Evolutionary conservation across 1,140 invertebrate genomes (phyloP).

Genomic region (Mizuhopecten yessoensis): DNA sequence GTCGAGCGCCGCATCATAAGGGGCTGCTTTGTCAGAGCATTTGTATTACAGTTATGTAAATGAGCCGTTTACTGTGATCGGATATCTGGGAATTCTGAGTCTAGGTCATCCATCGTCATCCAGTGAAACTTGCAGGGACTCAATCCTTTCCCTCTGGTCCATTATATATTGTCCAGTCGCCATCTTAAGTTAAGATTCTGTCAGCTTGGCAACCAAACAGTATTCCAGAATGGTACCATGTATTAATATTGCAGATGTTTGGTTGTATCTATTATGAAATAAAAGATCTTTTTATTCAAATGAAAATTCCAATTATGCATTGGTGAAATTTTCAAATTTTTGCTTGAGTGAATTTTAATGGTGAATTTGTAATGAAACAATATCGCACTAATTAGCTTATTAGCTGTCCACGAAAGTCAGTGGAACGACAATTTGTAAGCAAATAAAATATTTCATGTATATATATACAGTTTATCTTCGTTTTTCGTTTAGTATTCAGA

Average conservation of each 20-base stretch:
- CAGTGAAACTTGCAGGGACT: background rate
- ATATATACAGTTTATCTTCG: background rate
- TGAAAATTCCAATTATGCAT: too few species aligned
- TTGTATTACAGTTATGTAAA: slow-evolving; percentile 7
- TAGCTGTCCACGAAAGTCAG: background rate
- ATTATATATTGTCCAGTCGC: background rate
- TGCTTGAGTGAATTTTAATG: too few species aligned
- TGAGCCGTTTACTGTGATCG: background rate
- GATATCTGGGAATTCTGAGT: slow-evolving; percentile 4
- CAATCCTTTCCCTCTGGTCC: background rate
- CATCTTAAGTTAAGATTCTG: background rate
- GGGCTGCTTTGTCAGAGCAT: background rate
- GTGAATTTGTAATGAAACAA: too few species aligned
- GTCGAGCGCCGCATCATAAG: background rate
- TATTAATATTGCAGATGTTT: too few species aligned
- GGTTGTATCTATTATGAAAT: too few species aligned
- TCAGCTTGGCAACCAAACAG: background rate
- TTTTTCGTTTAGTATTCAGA: too few species aligned
- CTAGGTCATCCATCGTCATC: background rate
- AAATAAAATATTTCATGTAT: background rate
- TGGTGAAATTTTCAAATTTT: too few species aligned
- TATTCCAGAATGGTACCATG: background rate
- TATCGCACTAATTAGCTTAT: too few species aligned
- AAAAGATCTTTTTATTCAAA: too few species aligned
- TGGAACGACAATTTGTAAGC: background rate